These are phyloP conservation scores for Gisinianus flammeolus DNA, from an alignment of 2,888 invertebrate genomes.

Conservation along the genomic window DNA sequence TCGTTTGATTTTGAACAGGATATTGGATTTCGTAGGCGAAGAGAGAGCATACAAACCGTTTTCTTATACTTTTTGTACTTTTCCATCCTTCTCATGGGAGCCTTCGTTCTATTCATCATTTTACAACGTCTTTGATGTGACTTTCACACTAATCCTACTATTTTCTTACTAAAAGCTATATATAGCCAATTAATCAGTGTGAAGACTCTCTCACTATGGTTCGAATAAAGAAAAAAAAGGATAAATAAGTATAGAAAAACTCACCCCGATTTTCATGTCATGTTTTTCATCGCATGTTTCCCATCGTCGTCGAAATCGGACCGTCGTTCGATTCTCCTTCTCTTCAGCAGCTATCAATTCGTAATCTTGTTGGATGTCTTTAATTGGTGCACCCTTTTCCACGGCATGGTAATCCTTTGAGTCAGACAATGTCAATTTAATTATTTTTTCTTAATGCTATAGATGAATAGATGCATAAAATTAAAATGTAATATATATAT, in stretches of 20 bases:
- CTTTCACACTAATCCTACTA: not conserved
- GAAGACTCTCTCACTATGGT: no score
- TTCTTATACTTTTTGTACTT: not conserved
- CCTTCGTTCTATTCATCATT: not conserved
- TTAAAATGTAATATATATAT: not conserved
- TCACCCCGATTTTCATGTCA: constrained; percentile 51
- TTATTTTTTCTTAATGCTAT: not conserved
- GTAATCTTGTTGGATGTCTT: constrained; percentile 60
- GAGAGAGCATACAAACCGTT: constrained; percentile 3
- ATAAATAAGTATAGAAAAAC: constrained; percentile 1
- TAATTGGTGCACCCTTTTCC: constrained; percentile 54
- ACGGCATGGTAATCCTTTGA: constrained; percentile 59
- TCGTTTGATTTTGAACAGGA: constrained; percentile 9
- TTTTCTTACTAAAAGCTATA: not conserved
- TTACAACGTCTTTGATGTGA: not conserved
- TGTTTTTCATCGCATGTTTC: constrained; percentile 60
- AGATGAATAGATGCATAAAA: not conserved
- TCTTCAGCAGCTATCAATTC: constrained; percentile 59
- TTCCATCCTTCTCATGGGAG: not conserved
- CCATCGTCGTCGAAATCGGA: constrained; percentile 60
- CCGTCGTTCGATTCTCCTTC: constrained; percentile 60
- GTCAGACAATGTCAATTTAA: not conserved
- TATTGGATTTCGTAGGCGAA: constrained; percentile 2
- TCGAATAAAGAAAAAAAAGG: not conserved
- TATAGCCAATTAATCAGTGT: no score